phyloP scores from a whole-genome alignment of 2,888 invertebrate species.

The Macaria liturata region DNA sequence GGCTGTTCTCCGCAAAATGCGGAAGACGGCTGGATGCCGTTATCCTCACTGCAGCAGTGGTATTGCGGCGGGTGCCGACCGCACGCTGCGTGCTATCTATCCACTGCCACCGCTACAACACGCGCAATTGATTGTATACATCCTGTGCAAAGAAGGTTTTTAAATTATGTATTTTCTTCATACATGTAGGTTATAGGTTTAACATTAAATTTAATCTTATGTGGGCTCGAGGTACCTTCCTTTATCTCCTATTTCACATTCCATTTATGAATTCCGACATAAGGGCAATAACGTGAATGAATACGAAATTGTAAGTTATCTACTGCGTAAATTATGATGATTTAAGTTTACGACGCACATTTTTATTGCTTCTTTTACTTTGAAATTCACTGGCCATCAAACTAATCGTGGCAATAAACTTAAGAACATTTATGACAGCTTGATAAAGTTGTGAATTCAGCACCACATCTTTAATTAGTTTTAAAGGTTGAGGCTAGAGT shows the following conservation, averaged over 20 bases:
- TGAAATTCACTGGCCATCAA: constrained; percentile 19
- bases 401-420: constrained; percentile 18
- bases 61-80: constrained; percentile 32
- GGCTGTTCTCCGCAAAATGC: constrained; percentile 34
- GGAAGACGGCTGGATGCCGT: constrained; percentile 43
- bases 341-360: constrained; percentile 12
- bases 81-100: constrained; percentile 23
- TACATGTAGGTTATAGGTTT: no score
- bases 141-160: not conserved
- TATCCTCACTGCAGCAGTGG: constrained; percentile 35
- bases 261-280: no score
- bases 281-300: no score
- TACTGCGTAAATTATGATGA: constrained; percentile 11
- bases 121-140: not conserved
- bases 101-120: constrained; percentile 10
- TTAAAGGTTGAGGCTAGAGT: constrained; percentile 31
- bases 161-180: not conserved
- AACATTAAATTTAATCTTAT: no score
- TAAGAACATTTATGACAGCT: constrained; percentile 18
- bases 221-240: no score
- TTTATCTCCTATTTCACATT: no score
- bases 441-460: constrained; percentile 22
- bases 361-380: constrained; percentile 18
- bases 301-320: constrained; percentile 4
- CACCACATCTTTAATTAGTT: constrained; percentile 27